Evolutionary conservation across 2,888 invertebrate genomes (phyloP), one percentile per base, ranked within the genome.

Genomic region (Macrosiphum euphorbiae): DNA sequence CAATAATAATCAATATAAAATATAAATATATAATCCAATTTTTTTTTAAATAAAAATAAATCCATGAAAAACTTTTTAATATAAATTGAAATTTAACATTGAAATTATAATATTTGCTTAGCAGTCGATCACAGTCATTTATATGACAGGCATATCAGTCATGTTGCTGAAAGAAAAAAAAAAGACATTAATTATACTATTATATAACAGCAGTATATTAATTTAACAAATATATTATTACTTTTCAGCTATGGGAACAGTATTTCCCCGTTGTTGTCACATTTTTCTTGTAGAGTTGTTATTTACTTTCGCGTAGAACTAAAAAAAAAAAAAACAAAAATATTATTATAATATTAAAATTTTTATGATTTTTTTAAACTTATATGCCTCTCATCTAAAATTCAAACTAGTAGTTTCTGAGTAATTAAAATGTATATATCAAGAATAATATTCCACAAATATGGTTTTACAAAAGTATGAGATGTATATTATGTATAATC

Each of bases 251-350:
- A 28, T 58, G 35, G 1, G 94, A 90, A 55, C 90, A 94, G 7
- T 94, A 94, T 67, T 94, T 94, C 2, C 90, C 94, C 10, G 90
- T 86, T n/a, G 47, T 86, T 94, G 28, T 44, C 90, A 90, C 89
- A 94, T 90, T 8, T 90, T 94, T 50, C 90, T 94, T 7, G 94
- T 67, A 4, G 16, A 0, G 20, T 50, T 35, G 26, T 85, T 52
- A 41, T 90, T 90, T 41, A 52, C 35, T 20, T 13, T 41, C 4
- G 86, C 61, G 13, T 5, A 86, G 52, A 90, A 94, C 94, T 94
- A 41, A 86, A 94, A 94, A 88, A 44, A 47, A 61, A 61, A 35
- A 24, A 3, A 85, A 41, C 13, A 50, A 28, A 35, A 86, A 86
- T 47, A 28, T 28, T n/a, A 28, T 50, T 20, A 87, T 4, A 50